phyloP scores from a whole-genome alignment of 2,888 invertebrate species.

The Megalurothrips usitatus region DNA sequence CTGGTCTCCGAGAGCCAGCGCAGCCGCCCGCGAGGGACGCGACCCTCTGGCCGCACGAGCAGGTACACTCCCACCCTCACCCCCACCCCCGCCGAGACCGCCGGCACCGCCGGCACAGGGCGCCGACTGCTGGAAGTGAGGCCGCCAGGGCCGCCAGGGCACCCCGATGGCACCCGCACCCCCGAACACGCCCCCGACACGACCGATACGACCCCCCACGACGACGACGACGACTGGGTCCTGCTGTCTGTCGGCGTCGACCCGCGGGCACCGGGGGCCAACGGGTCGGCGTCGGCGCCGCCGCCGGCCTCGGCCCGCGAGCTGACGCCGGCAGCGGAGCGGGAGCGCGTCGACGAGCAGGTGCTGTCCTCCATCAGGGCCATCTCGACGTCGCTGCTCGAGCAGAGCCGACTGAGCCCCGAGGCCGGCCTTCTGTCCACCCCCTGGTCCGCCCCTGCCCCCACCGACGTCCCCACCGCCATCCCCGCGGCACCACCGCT shows the following conservation, averaged over 20 bases:
- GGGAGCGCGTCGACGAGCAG: slow-evolving; percentile 18
- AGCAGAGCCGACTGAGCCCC: slow-evolving; percentile 18
- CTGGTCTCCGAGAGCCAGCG: slow-evolving; percentile 18
- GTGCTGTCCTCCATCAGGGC: slow-evolving; percentile 8
- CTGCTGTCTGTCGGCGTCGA: neutral
- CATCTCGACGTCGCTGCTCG: neutral
- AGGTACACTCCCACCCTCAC: neutral
- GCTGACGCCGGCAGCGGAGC: neutral
- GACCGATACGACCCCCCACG: neutral
- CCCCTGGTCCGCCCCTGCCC: neutral
- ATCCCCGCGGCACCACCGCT: neutral
- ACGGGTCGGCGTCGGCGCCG: too few relatives aligned
- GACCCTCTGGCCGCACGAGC: neutral
- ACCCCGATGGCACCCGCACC: neutral
- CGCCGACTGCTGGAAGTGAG: neutral
- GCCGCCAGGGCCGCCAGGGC: neutral
- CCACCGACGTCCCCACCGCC: neutral
- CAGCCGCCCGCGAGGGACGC: neutral
- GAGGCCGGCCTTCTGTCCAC: neutral
- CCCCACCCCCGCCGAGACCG: neutral
- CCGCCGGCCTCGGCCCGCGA: neutral
- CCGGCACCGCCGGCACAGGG: neutral
- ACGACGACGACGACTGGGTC: neutral
- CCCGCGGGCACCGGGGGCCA: neutral
- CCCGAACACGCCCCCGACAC: neutral